These are phyloP conservation scores for Darevskia mixta DNA, from an alignment of 2,797 vertebrate genomes.

Conservation along the genomic window DNA sequence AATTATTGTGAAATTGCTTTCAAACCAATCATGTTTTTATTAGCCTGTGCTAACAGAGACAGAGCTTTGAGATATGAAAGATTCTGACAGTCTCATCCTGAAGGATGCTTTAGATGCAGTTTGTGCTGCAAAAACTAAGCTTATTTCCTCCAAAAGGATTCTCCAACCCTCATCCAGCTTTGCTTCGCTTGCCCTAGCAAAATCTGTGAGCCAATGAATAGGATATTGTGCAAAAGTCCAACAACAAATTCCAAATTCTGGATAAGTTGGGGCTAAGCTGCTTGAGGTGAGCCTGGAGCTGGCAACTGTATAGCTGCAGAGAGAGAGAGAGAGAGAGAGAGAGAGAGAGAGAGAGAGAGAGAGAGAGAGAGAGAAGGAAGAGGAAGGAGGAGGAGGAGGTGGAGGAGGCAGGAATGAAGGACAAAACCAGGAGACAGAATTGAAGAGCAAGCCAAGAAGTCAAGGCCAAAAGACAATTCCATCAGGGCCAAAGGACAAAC, in stretches of 20 bases:
- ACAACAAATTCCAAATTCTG: too few relatives aligned
- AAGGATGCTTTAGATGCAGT: background rate
- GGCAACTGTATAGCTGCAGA: too few relatives aligned
- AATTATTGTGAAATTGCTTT: constrained; percentile 33
- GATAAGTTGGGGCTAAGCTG: too few relatives aligned
- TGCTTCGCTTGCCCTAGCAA: background rate
- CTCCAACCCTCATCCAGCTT: background rate
- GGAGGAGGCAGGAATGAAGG: too few relatives aligned
- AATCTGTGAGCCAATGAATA: background rate
- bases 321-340: too few relatives aligned
- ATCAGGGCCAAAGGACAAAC: background rate
- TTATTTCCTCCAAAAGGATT: background rate
- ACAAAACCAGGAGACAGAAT: too few relatives aligned
- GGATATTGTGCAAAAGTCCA: background rate
- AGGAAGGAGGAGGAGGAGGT: too few relatives aligned
- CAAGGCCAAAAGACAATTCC: too few relatives aligned
- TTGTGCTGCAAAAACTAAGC: background rate
- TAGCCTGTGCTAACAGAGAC: constrained; percentile 40
- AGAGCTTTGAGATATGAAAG: constrained; percentile 25
- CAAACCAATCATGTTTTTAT: constrained; percentile 42
- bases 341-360: too few relatives aligned
- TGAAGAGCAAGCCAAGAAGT: too few relatives aligned
- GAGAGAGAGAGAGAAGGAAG: too few relatives aligned
- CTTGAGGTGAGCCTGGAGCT: too few relatives aligned
- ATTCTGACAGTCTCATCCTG: constrained; percentile 23